A percentile compares a stretch with the other conserved stretches of the same genome.
phyloP scores from a whole-genome alignment of 1,140 invertebrate species.

The Cepaea nemoralis region DNA sequence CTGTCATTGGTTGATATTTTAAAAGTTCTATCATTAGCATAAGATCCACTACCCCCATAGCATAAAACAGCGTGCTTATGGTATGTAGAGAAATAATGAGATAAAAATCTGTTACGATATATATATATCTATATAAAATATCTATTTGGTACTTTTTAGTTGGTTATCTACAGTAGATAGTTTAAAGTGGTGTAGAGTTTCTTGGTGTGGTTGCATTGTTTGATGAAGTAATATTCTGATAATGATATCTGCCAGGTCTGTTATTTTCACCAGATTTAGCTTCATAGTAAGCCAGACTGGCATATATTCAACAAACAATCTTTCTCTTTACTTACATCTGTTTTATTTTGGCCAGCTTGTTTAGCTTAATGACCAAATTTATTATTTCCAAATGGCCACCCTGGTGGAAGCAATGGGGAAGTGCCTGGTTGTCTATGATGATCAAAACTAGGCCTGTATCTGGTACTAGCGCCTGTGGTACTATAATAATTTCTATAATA shows the following conservation, averaged over 20 bases:
- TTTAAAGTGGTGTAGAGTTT: not conserved
- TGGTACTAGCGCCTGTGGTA: not conserved
- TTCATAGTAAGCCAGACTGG: not conserved
- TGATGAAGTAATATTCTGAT: not conserved
- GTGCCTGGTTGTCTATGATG: not conserved
- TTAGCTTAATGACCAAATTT: not conserved
- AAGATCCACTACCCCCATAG: too few relatives aligned
- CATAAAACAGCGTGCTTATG: too few relatives aligned
- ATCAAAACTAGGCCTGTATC: not conserved
- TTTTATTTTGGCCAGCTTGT: not conserved
- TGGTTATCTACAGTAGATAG: not conserved
- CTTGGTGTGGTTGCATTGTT: not conserved
- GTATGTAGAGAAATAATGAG: too few relatives aligned
- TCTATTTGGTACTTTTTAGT: too few relatives aligned
- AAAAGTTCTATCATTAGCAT: too few relatives aligned
- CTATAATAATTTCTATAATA: not conserved
- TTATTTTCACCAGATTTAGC: not conserved
- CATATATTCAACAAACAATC: not conserved
- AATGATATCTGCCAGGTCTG: not conserved
- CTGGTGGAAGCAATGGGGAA: not conserved
- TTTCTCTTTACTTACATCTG: not conserved
- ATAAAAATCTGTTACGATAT: too few relatives aligned
- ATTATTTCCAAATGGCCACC: not conserved
- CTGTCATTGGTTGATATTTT: too few relatives aligned
- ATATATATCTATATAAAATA: too few relatives aligned